Evolutionary conservation across 2,888 invertebrate species (phyloP).

Genomic region (Drosophila diplacantha): DNA sequence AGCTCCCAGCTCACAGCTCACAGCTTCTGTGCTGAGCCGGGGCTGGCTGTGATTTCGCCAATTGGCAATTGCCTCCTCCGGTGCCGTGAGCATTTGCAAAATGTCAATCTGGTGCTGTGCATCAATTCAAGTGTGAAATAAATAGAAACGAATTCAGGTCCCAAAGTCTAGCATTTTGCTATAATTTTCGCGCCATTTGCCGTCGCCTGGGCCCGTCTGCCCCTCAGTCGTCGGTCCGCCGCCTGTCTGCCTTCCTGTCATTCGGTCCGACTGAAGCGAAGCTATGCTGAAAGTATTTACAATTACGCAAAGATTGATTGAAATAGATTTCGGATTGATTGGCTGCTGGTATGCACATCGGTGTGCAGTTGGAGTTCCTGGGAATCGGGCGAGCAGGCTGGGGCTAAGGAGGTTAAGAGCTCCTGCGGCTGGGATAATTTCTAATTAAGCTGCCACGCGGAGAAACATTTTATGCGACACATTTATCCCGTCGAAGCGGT

Average conservation of each 20-base stretch:
- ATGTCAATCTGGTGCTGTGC: constrained; percentile 74
- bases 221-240: background rate
- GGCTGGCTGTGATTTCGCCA: constrained; percentile 37
- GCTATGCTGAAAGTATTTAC: constrained; percentile 76
- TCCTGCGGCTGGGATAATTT: constrained; percentile 27
- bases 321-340: constrained; percentile 76
- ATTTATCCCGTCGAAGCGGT: constrained; percentile 21
- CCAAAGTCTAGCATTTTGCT: constrained; percentile 60
- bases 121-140: constrained; percentile 74
- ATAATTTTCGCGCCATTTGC: constrained; percentile 73
- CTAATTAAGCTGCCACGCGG: constrained; percentile 34
- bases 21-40: constrained; percentile 42
- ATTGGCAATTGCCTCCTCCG: constrained; percentile 42
- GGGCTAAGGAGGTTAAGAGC: constrained; percentile 34
- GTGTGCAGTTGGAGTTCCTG: constrained; percentile 36
- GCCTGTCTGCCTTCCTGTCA: constrained; percentile 3
- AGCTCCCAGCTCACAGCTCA: constrained; percentile 14
- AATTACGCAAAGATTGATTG: constrained; percentile 77
- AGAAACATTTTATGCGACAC: constrained; percentile 36
- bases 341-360: constrained; percentile 47
- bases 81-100: constrained; percentile 72
- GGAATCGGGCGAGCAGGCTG: constrained; percentile 47
- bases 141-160: constrained; percentile 74
- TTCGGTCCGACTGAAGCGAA: constrained; percentile 14
- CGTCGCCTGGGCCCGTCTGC: constrained; percentile 33